Evolutionary conservation across 2,888 invertebrate genomes (phyloP).

Genomic region (Gari tellinella): DNA sequence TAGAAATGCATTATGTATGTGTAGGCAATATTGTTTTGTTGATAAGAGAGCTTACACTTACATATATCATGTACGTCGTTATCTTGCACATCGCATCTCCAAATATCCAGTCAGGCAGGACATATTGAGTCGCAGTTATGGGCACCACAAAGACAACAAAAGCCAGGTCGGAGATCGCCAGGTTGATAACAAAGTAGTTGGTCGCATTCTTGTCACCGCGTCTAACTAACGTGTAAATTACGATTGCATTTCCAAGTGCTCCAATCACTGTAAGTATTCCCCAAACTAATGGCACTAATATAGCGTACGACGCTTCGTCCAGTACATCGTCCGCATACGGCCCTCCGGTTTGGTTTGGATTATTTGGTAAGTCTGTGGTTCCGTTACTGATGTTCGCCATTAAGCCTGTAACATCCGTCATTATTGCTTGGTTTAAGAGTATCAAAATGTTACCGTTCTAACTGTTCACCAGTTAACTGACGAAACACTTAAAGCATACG

Average conservation of each 20-base stretch:
- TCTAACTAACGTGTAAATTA: slow-evolving; percentile 76
- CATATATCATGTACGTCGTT: slow-evolving; percentile 78
- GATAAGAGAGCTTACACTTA: slow-evolving; percentile 74
- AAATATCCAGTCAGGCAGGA: slow-evolving; percentile 71
- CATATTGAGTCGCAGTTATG: slow-evolving; percentile 75
- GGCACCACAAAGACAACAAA: slow-evolving; percentile 77
- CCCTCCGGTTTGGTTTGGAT: neutral
- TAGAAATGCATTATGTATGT: too few relatives aligned
- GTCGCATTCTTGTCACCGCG: slow-evolving; percentile 79
- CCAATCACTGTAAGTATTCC: slow-evolving; percentile 72
- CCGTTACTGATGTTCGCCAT: slow-evolving; percentile 1
- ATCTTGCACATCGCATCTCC: slow-evolving; percentile 79
- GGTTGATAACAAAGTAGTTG: slow-evolving; percentile 79
- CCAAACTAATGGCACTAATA: slow-evolving; percentile 74
- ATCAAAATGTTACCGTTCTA: too few relatives aligned
- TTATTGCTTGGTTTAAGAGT: too few relatives aligned
- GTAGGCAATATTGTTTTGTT: too few relatives aligned
- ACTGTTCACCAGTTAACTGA: too few relatives aligned
- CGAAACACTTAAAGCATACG: too few relatives aligned
- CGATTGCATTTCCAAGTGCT: slow-evolving; percentile 76
- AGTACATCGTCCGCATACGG: slow-evolving; percentile 5
- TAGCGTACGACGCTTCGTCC: slow-evolving; percentile 24
- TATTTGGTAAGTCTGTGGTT: slow-evolving; percentile 1
- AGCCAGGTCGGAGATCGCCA: slow-evolving; percentile 80
- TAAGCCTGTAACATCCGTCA: too few relatives aligned